Evolutionary conservation across 2,888 invertebrate genomes (phyloP).

Genomic region (Bombylius discolor): DNA sequence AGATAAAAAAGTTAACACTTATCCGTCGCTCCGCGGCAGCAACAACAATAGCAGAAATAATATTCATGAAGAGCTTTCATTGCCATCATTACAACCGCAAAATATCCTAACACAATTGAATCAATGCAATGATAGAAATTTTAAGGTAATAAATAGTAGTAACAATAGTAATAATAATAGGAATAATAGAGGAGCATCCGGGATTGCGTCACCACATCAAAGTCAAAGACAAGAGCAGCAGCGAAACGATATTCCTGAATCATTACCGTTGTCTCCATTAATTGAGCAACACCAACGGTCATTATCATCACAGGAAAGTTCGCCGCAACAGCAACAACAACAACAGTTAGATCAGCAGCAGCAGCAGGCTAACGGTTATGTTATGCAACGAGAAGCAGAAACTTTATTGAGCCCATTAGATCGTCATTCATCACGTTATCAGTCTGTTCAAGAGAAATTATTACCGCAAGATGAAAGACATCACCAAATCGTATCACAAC

Average conservation of each 20-base stretch:
- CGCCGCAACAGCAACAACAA: not conserved
- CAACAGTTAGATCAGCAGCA: not conserved
- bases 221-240: not conserved
- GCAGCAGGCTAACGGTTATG: conserved; percentile 5
- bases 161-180: conserved; percentile 7
- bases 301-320: not conserved
- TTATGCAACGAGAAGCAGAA: not conserved
- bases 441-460: too few species aligned
- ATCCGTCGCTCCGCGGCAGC: too few species aligned
- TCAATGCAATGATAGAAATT: conserved; percentile 11
- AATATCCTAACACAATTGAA: conserved; percentile 6
- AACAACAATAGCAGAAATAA: too few species aligned
- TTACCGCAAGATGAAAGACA: too few species aligned
- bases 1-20: too few species aligned
- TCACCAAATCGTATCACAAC: too few species aligned
- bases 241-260: too few species aligned
- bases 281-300: too few species aligned
- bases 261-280: too few species aligned
- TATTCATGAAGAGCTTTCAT: conserved; percentile 1
- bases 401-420: too few species aligned
- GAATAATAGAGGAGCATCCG: not conserved
- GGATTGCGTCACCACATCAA: conserved; percentile 4
- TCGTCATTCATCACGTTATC: too few species aligned
- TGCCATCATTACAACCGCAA: conserved; percentile 4
- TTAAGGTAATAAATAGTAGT: conserved; percentile 10